Conservation (phyloP, 2,888 invertebrate species). For the Bimastos eiseni region DNA sequence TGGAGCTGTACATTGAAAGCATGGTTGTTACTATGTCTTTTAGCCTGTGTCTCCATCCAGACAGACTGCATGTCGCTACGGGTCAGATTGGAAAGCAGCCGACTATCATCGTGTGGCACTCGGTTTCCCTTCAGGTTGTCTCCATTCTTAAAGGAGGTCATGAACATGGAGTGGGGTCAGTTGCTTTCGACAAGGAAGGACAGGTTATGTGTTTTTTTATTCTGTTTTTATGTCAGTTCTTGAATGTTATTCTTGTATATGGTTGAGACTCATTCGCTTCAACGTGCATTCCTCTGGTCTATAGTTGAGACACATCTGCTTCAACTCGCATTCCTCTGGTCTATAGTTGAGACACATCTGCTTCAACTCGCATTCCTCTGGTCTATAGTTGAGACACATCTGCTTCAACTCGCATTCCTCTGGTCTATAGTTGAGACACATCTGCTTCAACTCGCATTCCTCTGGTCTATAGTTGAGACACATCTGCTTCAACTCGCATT, state of each 20-base stretch:
- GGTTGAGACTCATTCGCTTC: background rate
- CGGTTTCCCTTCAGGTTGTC: conserved; percentile 54
- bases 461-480: too few species aligned
- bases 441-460: too few species aligned
- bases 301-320: too few species aligned
- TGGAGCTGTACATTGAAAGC: background rate
- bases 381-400: too few species aligned
- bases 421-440: too few species aligned
- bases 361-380: too few species aligned
- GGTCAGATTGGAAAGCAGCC: conserved; percentile 63
- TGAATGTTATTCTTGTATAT: background rate
- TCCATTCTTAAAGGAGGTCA: conserved; percentile 63
- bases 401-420: too few species aligned
- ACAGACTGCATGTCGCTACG: conserved; percentile 59
- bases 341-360: too few species aligned
- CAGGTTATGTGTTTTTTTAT: conserved; percentile 45
- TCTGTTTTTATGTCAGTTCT: background rate
- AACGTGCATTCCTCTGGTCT: background rate
- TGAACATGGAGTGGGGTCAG: conserved; percentile 58
- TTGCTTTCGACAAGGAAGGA: conserved; percentile 61
- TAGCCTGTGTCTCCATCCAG: conserved; percentile 62
- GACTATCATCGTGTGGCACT: conserved; percentile 63
- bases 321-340: too few species aligned
- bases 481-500: too few species aligned
- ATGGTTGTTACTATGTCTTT: conserved; percentile 35